Conservation (phyloP, 2,113 vertebrate genomes). For the Arothron firmamentum region DNA sequence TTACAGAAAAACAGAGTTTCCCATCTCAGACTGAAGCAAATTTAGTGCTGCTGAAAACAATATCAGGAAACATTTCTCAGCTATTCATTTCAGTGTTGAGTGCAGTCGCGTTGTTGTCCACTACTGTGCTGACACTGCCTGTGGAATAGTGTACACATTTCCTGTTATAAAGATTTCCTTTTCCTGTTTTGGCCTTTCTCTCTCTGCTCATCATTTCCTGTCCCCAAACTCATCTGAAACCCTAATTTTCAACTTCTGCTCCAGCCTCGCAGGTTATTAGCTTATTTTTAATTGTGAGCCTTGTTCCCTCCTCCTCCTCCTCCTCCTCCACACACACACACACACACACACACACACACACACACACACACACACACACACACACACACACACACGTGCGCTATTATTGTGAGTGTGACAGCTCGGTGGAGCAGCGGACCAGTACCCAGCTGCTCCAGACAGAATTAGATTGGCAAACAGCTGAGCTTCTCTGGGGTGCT, state of each 20-base stretch:
- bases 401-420: slow-evolving; percentile 39
- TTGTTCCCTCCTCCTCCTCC: background rate
- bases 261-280: too few relatives aligned
- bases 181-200: slow-evolving; percentile 52
- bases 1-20: too few relatives aligned
- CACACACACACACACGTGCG: slow-evolving; percentile 16
- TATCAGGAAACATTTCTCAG: background rate
- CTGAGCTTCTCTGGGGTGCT: slow-evolving; percentile 67
- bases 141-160: slow-evolving; percentile 51
- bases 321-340: background rate
- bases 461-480: slow-evolving; percentile 73
- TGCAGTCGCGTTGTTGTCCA: background rate
- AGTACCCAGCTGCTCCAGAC: slow-evolving; percentile 68
- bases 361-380: slow-evolving; percentile 16
- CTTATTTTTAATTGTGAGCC: slow-evolving; percentile 8
- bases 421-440: slow-evolving; percentile 54
- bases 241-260: too few relatives aligned
- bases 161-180: slow-evolving; percentile 62
- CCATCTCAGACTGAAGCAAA: too few relatives aligned
- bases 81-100: background rate
- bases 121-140: slow-evolving; percentile 19
- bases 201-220: background rate
- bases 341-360: slow-evolving; percentile 5
- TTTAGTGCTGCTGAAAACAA: too few relatives aligned
- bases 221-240: slow-evolving; percentile 17